These are phyloP conservation scores for Spinus olivaceus DNA, from an alignment of 2,797 vertebrate genomes.

Conservation along the genomic window DNA sequence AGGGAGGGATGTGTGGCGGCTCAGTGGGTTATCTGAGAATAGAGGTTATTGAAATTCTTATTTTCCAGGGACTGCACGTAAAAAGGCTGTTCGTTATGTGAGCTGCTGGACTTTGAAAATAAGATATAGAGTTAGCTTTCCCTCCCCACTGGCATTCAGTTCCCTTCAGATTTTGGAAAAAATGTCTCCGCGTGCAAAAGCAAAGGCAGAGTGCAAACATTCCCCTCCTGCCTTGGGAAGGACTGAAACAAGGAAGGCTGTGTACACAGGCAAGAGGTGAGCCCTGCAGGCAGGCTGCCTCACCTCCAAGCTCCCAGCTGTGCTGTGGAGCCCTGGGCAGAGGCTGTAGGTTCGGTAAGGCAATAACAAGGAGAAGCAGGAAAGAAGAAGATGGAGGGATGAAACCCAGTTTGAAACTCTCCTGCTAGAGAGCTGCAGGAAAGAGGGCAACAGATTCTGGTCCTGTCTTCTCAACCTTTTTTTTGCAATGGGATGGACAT, in stretches of 20 bases:
- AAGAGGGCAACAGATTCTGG: background rate
- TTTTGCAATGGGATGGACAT: background rate
- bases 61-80: constrained; percentile 13
- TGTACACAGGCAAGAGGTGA: background rate
- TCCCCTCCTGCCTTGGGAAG: background rate
- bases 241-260: background rate
- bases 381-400: background rate
- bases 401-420: background rate
- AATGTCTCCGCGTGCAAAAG: background rate
- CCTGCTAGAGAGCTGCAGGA: background rate
- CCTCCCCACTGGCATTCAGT: background rate
- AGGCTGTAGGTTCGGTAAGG: background rate
- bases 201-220: background rate
- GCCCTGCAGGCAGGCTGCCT: background rate
- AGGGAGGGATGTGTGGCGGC: background rate
- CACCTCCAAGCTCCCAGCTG: background rate
- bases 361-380: background rate
- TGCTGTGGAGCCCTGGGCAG: background rate
- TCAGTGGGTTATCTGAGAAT: background rate
- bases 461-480: background rate
- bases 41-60: constrained; percentile 25
- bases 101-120: constrained; percentile 9
- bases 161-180: background rate
- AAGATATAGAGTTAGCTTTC: background rate
- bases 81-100: constrained; percentile 3